These are phyloP conservation scores for Anagyrus pseudococci DNA, from an alignment of 2,888 invertebrate species.

Conservation along the genomic window DNA sequence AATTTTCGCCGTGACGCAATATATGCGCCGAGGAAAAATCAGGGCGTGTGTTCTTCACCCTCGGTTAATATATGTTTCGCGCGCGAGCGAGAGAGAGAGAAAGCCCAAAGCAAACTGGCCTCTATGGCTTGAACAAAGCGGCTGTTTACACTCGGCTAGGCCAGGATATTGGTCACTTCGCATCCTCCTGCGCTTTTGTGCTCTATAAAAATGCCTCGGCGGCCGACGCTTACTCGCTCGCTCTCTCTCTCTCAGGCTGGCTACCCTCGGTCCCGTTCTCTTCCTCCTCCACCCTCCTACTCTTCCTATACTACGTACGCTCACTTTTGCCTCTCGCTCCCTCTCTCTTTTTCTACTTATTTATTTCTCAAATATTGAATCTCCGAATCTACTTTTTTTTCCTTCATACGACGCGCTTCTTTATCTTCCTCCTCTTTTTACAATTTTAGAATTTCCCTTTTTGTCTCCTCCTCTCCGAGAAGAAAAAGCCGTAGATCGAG, in stretches of 20 bases:
- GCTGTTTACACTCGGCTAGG: slow-evolving; percentile 53
- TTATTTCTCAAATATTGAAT: slow-evolving; percentile 54
- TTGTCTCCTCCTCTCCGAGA: slow-evolving; percentile 8
- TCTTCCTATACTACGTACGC: not conserved
- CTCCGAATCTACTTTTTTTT: slow-evolving; percentile 13
- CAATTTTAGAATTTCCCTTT: not conserved
- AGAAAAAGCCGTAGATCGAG: slow-evolving; percentile 3
- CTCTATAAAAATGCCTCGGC: slow-evolving; percentile 47
- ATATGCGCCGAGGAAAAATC: slow-evolving; percentile 37
- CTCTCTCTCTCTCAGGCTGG: not conserved
- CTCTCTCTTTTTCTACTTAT: slow-evolving; percentile 44
- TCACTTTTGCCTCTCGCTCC: not conserved
- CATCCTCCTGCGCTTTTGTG: slow-evolving; percentile 50
- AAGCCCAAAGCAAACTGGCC: slow-evolving; percentile 4
- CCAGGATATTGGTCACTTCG: slow-evolving; percentile 56
- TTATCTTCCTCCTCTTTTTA: not conserved
- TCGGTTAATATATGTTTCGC: slow-evolving; percentile 43
- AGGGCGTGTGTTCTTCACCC: slow-evolving; percentile 37
- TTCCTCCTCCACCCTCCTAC: no score
- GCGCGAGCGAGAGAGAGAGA: slow-evolving; percentile 43
- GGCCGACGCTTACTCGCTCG: not conserved
- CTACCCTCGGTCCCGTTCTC: not conserved
- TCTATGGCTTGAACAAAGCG: slow-evolving; percentile 51
- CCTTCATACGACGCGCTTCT: slow-evolving; percentile 33
- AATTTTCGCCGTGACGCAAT: slow-evolving; percentile 38